phyloP scores from a whole-genome alignment of 2,113 vertebrate species.

The Nesospiza acunhae region DNA sequence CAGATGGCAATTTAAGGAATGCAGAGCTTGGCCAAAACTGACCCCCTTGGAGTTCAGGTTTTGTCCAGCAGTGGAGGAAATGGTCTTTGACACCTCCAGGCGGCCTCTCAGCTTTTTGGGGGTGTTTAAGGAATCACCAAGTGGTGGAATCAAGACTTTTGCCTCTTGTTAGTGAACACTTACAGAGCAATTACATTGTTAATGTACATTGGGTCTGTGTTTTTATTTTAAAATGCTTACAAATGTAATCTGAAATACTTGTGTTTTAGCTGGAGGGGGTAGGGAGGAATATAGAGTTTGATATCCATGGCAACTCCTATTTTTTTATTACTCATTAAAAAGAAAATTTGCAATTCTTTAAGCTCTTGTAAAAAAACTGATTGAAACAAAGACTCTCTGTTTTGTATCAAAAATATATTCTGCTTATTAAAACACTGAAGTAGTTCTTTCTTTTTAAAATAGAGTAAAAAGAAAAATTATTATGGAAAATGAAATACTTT shows the following conservation, averaged over 20 bases:
- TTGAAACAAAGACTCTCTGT: background rate
- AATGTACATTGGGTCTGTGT: background rate
- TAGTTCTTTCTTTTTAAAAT: background rate
- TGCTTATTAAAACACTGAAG: background rate
- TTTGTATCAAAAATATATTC: background rate
- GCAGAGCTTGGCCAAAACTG: background rate
- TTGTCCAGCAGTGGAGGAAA: background rate
- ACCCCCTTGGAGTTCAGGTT: background rate
- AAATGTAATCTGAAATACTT: background rate
- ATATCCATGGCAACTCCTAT: background rate
- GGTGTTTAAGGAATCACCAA: background rate
- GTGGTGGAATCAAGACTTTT: background rate
- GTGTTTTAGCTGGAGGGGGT: background rate
- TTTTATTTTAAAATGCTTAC: background rate
- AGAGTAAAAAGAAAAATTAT: background rate
- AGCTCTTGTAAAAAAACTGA: background rate
- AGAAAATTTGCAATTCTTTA: background rate
- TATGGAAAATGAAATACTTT: background rate
- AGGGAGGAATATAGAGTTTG: background rate
- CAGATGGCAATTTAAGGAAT: background rate
- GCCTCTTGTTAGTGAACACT: background rate
- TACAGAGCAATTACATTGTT: background rate
- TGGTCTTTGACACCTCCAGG: background rate
- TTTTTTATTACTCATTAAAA: background rate
- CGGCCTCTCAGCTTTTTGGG: background rate